A percentile compares a stretch with the other conserved stretches of the same genome.
Evolutionary conservation across 2,888 invertebrate species (phyloP).

Genomic region (Hydraecia micacea): DNA sequence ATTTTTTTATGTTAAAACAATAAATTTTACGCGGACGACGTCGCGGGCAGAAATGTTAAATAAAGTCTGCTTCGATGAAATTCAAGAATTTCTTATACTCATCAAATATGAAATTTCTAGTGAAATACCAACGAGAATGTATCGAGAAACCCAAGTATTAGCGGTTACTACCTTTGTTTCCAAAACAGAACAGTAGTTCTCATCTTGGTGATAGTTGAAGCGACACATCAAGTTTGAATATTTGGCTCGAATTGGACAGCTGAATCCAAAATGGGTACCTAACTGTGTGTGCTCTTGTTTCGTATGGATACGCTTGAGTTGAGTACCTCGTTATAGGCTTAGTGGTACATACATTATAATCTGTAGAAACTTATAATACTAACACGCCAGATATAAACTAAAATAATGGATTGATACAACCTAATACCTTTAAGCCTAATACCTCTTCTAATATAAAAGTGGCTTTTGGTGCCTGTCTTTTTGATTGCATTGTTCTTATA

Average conservation of each 20-base stretch:
- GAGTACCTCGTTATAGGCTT: slow-evolving; percentile 10
- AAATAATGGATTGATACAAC: background rate
- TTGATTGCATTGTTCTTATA: background rate
- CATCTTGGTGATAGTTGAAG: slow-evolving; percentile 69
- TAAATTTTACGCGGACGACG: background rate
- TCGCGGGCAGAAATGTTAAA: background rate
- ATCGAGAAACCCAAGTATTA: slow-evolving; percentile 61
- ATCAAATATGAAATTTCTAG: background rate
- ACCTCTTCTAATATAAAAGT: background rate
- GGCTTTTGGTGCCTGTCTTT: background rate
- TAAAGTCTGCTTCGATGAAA: background rate
- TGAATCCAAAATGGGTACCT: slow-evolving; percentile 63
- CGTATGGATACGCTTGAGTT: slow-evolving; percentile 24
- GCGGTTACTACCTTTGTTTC: slow-evolving; percentile 53
- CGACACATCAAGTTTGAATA: slow-evolving; percentile 73
- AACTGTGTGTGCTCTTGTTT: slow-evolving; percentile 41
- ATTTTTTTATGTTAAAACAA: background rate
- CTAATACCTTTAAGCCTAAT: too few species aligned
- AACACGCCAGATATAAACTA: background rate
- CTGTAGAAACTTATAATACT: background rate
- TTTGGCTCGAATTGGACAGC: slow-evolving; percentile 70
- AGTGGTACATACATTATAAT: slow-evolving; percentile 1
- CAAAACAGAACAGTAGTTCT: slow-evolving; percentile 62
- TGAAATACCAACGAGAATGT: slow-evolving; percentile 23
- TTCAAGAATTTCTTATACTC: slow-evolving; percentile 7